Conservation (phyloP, 2,888 invertebrate genomes). For the Palloptera scutellata region DNA sequence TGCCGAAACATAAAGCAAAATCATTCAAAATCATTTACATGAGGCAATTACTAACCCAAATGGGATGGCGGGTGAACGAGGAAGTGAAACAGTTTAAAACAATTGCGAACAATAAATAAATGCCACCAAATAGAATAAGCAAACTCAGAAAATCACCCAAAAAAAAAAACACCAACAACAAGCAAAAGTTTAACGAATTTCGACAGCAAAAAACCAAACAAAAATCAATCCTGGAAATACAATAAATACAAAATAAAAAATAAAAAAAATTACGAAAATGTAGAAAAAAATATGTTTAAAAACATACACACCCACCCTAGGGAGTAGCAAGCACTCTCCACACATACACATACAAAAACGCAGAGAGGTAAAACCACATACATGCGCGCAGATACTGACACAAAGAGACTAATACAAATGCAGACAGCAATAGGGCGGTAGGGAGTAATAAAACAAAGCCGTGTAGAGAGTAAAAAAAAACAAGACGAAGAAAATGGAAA, state of each 20-base stretch:
- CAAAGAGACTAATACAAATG: constrained; percentile 34
- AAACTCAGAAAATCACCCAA: not conserved
- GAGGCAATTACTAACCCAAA: constrained; percentile 16
- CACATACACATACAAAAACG: not conserved
- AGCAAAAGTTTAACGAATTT: constrained; percentile 1
- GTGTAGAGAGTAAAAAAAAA: constrained; percentile 19
- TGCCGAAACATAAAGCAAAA: not conserved
- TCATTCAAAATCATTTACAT: constrained; percentile 31
- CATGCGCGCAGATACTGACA: constrained; percentile 18
- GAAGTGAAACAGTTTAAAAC: constrained; percentile 22
- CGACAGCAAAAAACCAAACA: too few species aligned
- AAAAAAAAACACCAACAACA: not conserved
- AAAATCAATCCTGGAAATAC: not conserved
- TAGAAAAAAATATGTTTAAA: not conserved
- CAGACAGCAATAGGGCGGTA: constrained; percentile 50
- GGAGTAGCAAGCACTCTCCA: not conserved
- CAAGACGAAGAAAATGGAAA: constrained; percentile 33
- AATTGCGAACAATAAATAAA: constrained; percentile 15
- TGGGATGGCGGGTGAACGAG: too few species aligned
- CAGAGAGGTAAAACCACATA: constrained; percentile 22
- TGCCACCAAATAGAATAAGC: not conserved
- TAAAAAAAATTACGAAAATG: not conserved
- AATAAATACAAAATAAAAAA: not conserved
- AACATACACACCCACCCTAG: not conserved
- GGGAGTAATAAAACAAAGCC: constrained; percentile 52